phyloP scores from a whole-genome alignment of 2,113 vertebrate species.

The Motacilla tschutschensis region DNA sequence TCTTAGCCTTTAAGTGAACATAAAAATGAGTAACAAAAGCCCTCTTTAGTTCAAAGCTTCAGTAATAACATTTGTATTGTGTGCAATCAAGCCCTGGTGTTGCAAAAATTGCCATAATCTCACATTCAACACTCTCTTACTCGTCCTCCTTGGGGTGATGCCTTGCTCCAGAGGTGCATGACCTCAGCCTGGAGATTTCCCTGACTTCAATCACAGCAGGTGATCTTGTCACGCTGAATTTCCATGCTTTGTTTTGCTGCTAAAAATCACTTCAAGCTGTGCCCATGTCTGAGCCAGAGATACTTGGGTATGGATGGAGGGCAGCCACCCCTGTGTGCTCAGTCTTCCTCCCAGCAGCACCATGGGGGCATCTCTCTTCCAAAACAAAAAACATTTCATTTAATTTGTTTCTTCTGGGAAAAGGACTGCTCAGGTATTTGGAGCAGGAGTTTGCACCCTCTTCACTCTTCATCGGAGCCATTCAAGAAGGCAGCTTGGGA shows the following conservation, averaged over 20 bases:
- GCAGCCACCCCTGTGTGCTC: neutral
- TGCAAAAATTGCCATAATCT: neutral
- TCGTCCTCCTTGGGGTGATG: neutral
- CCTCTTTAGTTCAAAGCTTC: neutral
- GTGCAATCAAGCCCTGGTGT: neutral
- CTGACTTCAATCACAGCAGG: rapidly evolving
- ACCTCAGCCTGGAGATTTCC: neutral
- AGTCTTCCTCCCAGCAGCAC: neutral
- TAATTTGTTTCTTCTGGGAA: neutral
- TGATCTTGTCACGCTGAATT: neutral
- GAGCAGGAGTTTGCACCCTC: neutral
- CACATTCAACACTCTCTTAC: neutral
- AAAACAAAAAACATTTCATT: neutral
- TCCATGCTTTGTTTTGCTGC: neutral
- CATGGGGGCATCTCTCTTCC: neutral
- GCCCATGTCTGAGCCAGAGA: rapidly evolving
- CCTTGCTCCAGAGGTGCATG: neutral
- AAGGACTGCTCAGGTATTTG: rapidly evolving
- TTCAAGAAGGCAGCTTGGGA: conserved; percentile 53
- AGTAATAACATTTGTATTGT: neutral
- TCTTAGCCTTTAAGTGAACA: neutral
- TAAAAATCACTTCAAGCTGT: neutral
- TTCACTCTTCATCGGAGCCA: conserved; percentile 68
- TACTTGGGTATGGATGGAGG: rapidly evolving
- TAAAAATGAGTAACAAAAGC: neutral